phyloP scores from a whole-genome alignment of 2,888 invertebrate genomes.

The Pseudococcus jackbeardsleyi region DNA sequence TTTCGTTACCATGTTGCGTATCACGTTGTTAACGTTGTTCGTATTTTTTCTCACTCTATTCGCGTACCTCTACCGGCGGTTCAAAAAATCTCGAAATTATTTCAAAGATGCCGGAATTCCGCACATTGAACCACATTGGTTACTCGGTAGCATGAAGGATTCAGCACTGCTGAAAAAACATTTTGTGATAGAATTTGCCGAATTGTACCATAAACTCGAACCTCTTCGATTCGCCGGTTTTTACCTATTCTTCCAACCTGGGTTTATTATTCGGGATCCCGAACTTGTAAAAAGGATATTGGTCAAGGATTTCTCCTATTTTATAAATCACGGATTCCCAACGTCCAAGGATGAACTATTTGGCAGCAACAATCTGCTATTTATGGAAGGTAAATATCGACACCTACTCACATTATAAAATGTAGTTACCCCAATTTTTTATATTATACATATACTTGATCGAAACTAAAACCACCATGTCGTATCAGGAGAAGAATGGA shows the following conservation, averaged over 20 bases:
- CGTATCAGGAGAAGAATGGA: conserved; percentile 72
- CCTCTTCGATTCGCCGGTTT: not conserved
- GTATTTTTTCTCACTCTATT: not conserved
- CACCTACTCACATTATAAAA: no score
- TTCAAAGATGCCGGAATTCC: not conserved
- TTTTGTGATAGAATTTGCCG: not conserved
- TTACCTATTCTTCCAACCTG: not conserved
- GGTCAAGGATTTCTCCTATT: conserved; percentile 72
- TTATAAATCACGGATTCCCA: conserved; percentile 71
- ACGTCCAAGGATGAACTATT: conserved; percentile 68
- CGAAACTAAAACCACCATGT: no score
- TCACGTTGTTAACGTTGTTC: no score
- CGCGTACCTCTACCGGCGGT: not conserved
- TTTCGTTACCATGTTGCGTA: no score
- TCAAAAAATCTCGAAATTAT: not conserved
- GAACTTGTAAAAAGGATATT: conserved; percentile 71
- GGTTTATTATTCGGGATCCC: not conserved
- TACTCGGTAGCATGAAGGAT: not conserved
- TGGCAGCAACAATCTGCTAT: conserved; percentile 70
- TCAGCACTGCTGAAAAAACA: not conserved
- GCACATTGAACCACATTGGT: not conserved
- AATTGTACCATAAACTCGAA: not conserved
- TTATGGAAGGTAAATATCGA: conserved; percentile 68
- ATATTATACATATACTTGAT: no score
- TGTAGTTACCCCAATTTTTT: no score